Conservation (phyloP, 2,113 vertebrate genomes). For the Lichenostomus cassidix region DNA sequence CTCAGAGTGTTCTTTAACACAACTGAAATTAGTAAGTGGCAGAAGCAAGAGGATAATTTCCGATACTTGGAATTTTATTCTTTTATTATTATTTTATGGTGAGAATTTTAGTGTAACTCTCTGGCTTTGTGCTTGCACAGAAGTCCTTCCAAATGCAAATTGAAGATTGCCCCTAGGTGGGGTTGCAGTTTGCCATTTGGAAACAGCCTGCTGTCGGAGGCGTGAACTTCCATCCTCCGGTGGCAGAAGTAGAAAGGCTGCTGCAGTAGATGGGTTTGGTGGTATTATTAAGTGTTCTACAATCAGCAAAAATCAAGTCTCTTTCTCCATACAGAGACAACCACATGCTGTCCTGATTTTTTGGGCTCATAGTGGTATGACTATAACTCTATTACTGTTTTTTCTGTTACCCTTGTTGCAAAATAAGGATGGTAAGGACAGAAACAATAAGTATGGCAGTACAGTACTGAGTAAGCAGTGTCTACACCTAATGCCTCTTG, state of each 20-base stretch:
- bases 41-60: neutral
- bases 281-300: neutral
- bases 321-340: neutral
- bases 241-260: neutral
- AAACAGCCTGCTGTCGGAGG: neutral
- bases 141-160: neutral
- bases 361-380: neutral
- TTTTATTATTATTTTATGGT: neutral
- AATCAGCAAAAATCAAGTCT: neutral
- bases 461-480: neutral
- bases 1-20: neutral
- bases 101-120: neutral
- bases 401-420: neutral
- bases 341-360: neutral
- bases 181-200: neutral
- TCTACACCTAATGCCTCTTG: neutral
- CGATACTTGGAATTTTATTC: neutral
- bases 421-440: neutral
- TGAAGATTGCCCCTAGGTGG: neutral
- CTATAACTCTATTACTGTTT: neutral
- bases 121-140: neutral
- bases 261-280: neutral
- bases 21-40: neutral
- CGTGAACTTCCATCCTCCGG: conserved; percentile 12
- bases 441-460: neutral